Evolutionary conservation across 2,888 invertebrate genomes (phyloP).

Genomic region (Listrodromus nycthemerus): DNA sequence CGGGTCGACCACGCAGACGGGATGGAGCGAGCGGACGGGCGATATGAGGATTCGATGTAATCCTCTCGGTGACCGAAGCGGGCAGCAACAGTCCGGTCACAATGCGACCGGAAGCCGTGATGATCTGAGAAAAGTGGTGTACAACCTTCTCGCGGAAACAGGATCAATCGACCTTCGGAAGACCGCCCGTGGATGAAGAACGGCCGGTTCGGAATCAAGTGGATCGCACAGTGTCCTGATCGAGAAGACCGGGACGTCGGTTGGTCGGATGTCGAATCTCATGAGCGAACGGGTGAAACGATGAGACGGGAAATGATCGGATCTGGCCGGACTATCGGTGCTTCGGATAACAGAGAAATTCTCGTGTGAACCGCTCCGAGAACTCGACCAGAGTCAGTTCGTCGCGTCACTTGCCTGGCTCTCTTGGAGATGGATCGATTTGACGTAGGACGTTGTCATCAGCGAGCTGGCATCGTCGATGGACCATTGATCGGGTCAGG

Average conservation of each 20-base stretch:
- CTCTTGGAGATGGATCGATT: conserved; percentile 61
- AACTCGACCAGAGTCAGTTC: neutral
- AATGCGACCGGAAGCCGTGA: conserved; percentile 30
- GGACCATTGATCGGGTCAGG: conserved; percentile 40
- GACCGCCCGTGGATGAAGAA: neutral
- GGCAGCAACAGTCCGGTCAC: conserved; percentile 19
- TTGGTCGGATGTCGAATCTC: neutral
- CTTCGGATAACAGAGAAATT: neutral
- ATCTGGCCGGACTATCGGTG: neutral
- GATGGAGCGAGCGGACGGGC: conserved; percentile 35
- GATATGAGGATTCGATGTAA: conserved; percentile 51
- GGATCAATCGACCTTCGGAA: neutral
- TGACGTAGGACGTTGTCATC: conserved; percentile 39
- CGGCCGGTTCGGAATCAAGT: neutral
- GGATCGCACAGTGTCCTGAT: neutral
- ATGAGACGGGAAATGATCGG: neutral
- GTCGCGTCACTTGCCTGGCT: conserved; percentile 37
- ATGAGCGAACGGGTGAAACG: neutral
- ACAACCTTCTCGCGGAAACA: conserved; percentile 15
- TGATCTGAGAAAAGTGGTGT: conserved; percentile 27
- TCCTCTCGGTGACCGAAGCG: conserved; percentile 15
- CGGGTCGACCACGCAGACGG: neutral
- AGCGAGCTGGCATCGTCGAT: conserved; percentile 35
- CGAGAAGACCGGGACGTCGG: neutral
- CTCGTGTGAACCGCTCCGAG: conserved; percentile 12